Evolutionary conservation across 2,113 vertebrate genomes (phyloP), one percentile per base, ranked within the genome.

Genomic region (Seriola quinqueradiata): DNA sequence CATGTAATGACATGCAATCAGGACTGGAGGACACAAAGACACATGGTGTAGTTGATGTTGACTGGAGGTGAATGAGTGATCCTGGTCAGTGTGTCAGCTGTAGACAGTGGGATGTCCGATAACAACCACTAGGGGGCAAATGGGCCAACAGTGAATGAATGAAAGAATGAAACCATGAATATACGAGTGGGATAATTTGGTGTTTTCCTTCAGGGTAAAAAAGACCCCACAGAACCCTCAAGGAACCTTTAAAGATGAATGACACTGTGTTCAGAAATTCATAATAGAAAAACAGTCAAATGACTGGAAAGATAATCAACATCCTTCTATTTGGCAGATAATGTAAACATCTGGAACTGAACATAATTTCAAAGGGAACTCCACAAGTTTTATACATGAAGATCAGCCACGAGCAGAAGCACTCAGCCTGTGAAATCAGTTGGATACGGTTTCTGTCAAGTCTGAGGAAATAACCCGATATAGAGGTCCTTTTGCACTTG

Each of bases 71-170:
- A 59, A 40, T 11, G 3, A 36, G 19, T 13, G 17, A 55, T 23
- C 52, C 52, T 55, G 36, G 42, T 23, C 72, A 0, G 38, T 4
- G 60, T 4, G 1, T 54, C 52, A 11, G 59, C 46, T 68, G n/a
- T 9, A 32, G 9, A 64, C 25, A 58, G 34, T 17, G 28, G 52
- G 50, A 63, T 2, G 34, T 69, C 19, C 28, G 38, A 10, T 17
- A 25, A 63, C 7, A 28, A 68, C 76, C 68, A 72, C 82, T n/a
- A 71, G 74, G 54, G 79, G 81, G 71, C 54, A 59, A 79, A 77
- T 10, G 58, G 4, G 8, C 25, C 36, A 64, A 61, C 1, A 50
- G 9, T 11, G 40, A 63, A n/a, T 23, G 5, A 36, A 28, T 25
- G 9, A 25, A 14, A 21, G 21, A 19, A 19, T 3, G 13, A 70